These are phyloP conservation scores for Pseudeuparius sepicola DNA, from an alignment of 2,888 invertebrate genomes.

Conservation along the genomic window DNA sequence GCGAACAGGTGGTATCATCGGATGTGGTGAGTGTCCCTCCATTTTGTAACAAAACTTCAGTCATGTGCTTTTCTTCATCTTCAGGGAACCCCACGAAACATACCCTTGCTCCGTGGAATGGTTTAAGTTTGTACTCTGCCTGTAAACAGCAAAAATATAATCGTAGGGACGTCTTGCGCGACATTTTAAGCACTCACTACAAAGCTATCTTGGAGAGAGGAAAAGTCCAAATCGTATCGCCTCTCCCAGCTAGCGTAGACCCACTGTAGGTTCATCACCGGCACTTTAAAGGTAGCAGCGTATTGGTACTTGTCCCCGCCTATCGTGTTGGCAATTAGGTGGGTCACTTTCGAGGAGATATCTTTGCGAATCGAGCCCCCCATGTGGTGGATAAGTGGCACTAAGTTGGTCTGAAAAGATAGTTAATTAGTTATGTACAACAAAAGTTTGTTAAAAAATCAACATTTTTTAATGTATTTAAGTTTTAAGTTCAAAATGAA, in stretches of 20 bases:
- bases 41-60: constrained; percentile 76
- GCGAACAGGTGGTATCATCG: constrained; percentile 79
- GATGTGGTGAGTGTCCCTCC: constrained; percentile 69
- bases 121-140: constrained; percentile 68
- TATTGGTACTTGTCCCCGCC: constrained; percentile 91
- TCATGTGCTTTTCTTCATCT: constrained; percentile 88
- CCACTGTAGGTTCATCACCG: constrained; percentile 84
- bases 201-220: constrained; percentile 59
- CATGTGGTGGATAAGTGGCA: constrained; percentile 90
- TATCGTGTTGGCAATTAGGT: constrained; percentile 82
- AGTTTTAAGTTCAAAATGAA: no score
- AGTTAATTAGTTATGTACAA: constrained; percentile 10
- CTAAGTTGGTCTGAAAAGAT: constrained; percentile 63
- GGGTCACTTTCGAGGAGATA: constrained; percentile 80
- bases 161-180: no score
- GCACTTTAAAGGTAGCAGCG: constrained; percentile 81
- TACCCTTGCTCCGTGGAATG: constrained; percentile 78
- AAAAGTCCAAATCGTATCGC: constrained; percentile 57
- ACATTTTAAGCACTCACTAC: constrained; percentile 49
- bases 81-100: constrained; percentile 85
- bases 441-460: no score
- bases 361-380: constrained; percentile 92
- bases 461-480: no score
- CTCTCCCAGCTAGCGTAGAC: constrained; percentile 79
- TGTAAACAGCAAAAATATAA: constrained; percentile 32